Percentiles rank a stretch among this genome's conserved stretches.
Conservation (phyloP, 2,113 vertebrate genomes). For the Chaetura pelagica region DNA sequence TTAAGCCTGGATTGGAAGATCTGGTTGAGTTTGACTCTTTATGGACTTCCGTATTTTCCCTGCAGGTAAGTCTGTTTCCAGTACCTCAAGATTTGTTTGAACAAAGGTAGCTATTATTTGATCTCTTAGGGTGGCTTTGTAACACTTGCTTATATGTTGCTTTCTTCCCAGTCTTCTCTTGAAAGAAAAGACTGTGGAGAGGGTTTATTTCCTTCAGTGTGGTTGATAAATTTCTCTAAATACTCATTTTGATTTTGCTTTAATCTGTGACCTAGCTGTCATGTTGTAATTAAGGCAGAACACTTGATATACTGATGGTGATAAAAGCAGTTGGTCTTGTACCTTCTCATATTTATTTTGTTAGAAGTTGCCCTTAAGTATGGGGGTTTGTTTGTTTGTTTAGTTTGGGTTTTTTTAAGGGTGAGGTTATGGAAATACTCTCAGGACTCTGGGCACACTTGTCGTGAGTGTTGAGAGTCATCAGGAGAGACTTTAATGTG, state of each 20-base stretch:
- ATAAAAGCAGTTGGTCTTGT: background rate
- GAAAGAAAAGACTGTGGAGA: background rate
- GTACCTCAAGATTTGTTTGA: background rate
- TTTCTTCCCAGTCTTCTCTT: background rate
- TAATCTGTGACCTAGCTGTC: background rate
- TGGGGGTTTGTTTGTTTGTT: background rate
- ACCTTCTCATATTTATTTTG: background rate
- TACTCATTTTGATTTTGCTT: background rate
- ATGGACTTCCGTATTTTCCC: background rate
- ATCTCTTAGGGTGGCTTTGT: background rate
- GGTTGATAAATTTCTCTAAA: background rate
- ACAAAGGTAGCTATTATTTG: fast-evolving
- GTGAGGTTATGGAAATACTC: background rate
- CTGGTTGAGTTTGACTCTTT: background rate
- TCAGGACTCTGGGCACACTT: background rate
- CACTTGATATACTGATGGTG: background rate
- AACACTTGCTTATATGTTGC: background rate
- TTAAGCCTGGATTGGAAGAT: background rate
- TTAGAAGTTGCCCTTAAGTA: background rate
- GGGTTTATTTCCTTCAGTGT: background rate
- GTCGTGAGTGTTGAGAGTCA: background rate
- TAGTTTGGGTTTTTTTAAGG: background rate
- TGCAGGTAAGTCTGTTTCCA: background rate
- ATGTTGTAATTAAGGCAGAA: background rate
- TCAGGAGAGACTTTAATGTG: background rate